Percentiles rank a stretch among this genome's conserved stretches.
Conservation (phyloP, 2,113 vertebrate genomes). For the Larimichthys polyactis region DNA sequence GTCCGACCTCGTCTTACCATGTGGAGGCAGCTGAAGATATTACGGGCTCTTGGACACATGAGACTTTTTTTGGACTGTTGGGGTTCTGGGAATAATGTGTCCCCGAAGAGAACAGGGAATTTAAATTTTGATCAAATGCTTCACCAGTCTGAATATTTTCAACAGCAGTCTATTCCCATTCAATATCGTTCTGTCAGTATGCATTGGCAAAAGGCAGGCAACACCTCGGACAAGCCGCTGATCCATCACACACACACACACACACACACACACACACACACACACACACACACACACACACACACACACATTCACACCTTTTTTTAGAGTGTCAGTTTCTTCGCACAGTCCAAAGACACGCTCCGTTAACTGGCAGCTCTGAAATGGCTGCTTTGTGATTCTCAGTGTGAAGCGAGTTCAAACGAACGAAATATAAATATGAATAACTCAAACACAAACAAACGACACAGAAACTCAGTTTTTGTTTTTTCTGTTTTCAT, state of each 20-base stretch:
- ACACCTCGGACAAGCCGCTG: slow-evolving; percentile 11
- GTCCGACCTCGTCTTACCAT: too few species aligned
- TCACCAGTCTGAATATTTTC: not conserved
- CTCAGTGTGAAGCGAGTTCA: not conserved
- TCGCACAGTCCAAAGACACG: slow-evolving; percentile 21
- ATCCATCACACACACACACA: slow-evolving; percentile 20
- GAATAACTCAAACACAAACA: not conserved
- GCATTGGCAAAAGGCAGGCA: slow-evolving; percentile 1
- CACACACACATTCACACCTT: slow-evolving; percentile 24
- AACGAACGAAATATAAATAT: not conserved
- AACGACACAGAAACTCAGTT: not conserved
- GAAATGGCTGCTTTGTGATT: not conserved
- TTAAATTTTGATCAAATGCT: not conserved
- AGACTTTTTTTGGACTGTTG: too few species aligned
- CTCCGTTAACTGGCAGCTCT: not conserved
- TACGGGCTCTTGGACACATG: too few species aligned
- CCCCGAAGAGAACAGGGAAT: too few species aligned
- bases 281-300: not conserved
- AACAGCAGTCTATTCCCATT: not conserved
- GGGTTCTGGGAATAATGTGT: too few species aligned
- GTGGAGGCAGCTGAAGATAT: too few species aligned
- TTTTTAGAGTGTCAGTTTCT: slow-evolving; percentile 24
- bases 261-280: slow-evolving; percentile 18
- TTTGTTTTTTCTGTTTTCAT: not conserved
- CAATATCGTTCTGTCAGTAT: slow-evolving; percentile 2